Conservation (phyloP, 2,797 vertebrate species). For the Melanotaenia parkinsoni region DNA sequence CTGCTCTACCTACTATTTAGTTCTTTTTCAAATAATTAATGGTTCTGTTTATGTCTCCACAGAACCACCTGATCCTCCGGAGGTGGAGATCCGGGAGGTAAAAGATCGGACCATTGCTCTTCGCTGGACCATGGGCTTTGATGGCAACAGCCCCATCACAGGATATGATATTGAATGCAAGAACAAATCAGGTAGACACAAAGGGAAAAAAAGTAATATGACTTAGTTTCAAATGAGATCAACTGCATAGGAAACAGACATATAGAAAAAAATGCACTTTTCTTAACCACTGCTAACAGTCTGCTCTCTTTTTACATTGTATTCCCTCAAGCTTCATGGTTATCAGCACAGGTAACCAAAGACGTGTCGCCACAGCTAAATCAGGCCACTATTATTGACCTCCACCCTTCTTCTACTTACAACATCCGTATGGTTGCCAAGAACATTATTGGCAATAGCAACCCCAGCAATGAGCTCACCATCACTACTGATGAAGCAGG, state of each 20-base stretch:
- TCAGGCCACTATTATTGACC: slow-evolving; percentile 98
- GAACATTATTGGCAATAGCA: slow-evolving; percentile 97
- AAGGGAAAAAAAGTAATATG: not conserved
- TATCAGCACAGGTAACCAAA: slow-evolving; percentile 98
- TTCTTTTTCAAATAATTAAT: slow-evolving; percentile 15
- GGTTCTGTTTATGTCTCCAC: slow-evolving; percentile 26
- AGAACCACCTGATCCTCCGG: slow-evolving; percentile 98
- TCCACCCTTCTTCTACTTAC: slow-evolving; percentile 98
- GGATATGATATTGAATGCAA: slow-evolving; percentile 99
- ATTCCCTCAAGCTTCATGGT: slow-evolving; percentile 89
- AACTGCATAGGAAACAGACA: not conserved
- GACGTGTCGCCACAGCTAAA: slow-evolving; percentile 98
- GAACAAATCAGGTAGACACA: slow-evolving; percentile 92
- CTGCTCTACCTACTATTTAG: slow-evolving; percentile 8
- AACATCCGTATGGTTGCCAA: slow-evolving; percentile 99
- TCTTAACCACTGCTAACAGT: not conserved
- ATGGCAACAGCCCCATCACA: slow-evolving; percentile 98
- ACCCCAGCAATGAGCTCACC: slow-evolving; percentile 98
- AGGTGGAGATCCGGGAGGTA: slow-evolving; percentile 97
- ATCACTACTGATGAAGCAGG: slow-evolving; percentile 99
- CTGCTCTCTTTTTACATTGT: not conserved
- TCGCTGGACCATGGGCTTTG: slow-evolving; percentile 99
- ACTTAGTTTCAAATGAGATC: not conserved
- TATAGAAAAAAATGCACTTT: not conserved
- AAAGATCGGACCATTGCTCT: slow-evolving; percentile 96